Conservation (phyloP, 2,888 invertebrate species). For the Darwinula stevensoni region DNA sequence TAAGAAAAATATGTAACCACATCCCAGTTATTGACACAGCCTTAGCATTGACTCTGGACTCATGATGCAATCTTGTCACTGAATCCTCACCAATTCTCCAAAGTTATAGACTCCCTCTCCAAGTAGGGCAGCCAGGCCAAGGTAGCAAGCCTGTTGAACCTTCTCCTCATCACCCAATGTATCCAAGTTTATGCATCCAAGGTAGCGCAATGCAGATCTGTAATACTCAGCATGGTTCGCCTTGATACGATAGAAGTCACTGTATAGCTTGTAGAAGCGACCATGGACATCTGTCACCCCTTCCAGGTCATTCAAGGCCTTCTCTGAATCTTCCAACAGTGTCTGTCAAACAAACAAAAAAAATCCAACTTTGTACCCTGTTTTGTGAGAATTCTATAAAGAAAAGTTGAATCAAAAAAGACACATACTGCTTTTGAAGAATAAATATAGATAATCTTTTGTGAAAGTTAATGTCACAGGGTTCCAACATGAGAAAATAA, state of each 20-base stretch:
- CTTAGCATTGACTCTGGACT: too few species aligned
- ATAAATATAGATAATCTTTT: too few species aligned
- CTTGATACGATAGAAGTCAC: constrained; percentile 58
- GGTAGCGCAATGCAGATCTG: constrained; percentile 56
- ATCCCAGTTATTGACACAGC: too few species aligned
- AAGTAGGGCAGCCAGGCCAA: constrained; percentile 73
- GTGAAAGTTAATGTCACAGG: too few species aligned
- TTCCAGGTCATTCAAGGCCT: constrained; percentile 55
- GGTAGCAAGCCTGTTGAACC: constrained; percentile 51
- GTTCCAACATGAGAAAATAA: too few species aligned
- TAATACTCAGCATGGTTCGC: constrained; percentile 68
- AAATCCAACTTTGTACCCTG: too few species aligned
- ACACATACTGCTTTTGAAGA: too few species aligned
- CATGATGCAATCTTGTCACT: too few species aligned
- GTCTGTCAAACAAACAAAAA: constrained; percentile 18
- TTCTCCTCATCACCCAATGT: constrained; percentile 31
- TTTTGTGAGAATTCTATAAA: constrained; percentile 3
- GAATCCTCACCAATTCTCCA: constrained; percentile 62
- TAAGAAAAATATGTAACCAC: too few species aligned
- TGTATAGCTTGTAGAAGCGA: constrained; percentile 69
- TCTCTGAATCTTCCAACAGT: constrained; percentile 59
- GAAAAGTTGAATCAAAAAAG: too few species aligned
- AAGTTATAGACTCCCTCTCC: constrained; percentile 90
- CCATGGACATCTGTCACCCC: constrained; percentile 81
- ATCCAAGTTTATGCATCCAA: constrained; percentile 39